Evolutionary conservation across 2,888 invertebrate species (phyloP).

Genomic region (Drosophila tripunctata): DNA sequence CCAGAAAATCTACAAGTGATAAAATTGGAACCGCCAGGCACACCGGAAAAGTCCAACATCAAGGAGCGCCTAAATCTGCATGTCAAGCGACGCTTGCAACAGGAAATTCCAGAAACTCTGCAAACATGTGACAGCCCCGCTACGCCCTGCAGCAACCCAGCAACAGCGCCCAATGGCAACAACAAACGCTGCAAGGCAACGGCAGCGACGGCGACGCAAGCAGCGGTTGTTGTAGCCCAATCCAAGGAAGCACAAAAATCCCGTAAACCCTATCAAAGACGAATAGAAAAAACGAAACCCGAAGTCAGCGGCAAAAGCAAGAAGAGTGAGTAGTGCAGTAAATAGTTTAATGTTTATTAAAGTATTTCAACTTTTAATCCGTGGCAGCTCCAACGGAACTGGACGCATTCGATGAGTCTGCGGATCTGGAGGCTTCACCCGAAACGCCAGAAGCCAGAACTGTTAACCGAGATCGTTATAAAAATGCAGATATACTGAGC

Average conservation of each 20-base stretch:
- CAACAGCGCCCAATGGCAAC: neutral
- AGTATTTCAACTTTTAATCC: neutral
- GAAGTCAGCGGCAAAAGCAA: conserved; percentile 45
- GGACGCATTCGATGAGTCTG: conserved; percentile 52
- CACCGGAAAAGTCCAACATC: conserved; percentile 71
- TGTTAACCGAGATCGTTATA: conserved; percentile 80
- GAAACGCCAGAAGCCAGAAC: conserved; percentile 44
- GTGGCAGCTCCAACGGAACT: conserved; percentile 21
- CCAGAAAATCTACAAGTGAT: conserved; percentile 56
- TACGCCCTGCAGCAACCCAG: neutral
- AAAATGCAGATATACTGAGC: conserved; percentile 81
- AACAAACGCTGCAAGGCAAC: conserved; percentile 50
- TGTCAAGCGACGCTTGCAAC: conserved; percentile 82
- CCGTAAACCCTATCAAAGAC: conserved; percentile 77
- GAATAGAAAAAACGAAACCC: conserved; percentile 68
- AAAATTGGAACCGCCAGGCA: conserved; percentile 49
- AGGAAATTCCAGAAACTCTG: conserved; percentile 55
- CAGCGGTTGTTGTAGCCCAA: no score
- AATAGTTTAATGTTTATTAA: no score
- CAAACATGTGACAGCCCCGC: conserved; percentile 26
- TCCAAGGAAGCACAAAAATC: conserved; percentile 61
- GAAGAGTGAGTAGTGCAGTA: conserved; percentile 37
- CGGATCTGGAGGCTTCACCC: conserved; percentile 50
- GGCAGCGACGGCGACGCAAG: no score
- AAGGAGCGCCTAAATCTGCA: conserved; percentile 82